These are phyloP conservation scores for Barbus barbus DNA, from an alignment of 2,113 vertebrate genomes.

Conservation along the genomic window DNA sequence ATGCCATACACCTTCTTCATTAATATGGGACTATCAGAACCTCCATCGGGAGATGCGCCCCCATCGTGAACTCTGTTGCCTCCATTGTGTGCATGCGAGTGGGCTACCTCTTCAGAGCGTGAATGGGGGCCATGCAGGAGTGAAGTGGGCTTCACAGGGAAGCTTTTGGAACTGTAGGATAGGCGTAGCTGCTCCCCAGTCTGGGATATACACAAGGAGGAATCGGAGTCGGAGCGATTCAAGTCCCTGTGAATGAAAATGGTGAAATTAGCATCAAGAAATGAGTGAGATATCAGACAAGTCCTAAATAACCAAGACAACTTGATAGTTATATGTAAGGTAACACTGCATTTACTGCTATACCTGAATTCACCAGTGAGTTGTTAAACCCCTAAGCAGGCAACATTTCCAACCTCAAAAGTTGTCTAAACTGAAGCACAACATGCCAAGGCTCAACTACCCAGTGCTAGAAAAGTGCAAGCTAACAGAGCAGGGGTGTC, in stretches of 20 bases:
- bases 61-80: conserved; percentile 77
- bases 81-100: conserved; percentile 76
- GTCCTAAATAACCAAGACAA: background rate
- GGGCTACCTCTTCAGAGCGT: conserved; percentile 74
- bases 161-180: conserved; percentile 73
- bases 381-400: too few relatives aligned
- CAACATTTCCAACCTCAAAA: background rate
- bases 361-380: too few relatives aligned
- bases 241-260: conserved; percentile 79
- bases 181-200: conserved; percentile 81
- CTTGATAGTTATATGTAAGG: background rate
- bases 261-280: background rate
- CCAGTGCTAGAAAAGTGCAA: background rate
- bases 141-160: conserved; percentile 80
- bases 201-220: conserved; percentile 90
- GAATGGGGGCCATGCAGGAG: conserved; percentile 68
- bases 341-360: background rate
- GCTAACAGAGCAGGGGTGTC: background rate
- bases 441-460: background rate
- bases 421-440: background rate
- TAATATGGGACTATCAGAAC: conserved; percentile 81
- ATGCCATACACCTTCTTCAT: conserved; percentile 81
- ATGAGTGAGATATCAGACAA: background rate
- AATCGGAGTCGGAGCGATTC: conserved; percentile 92
- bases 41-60: conserved; percentile 65